Conservation (phyloP, 2,797 vertebrate species). For the Brachymystax lenok region DNA sequence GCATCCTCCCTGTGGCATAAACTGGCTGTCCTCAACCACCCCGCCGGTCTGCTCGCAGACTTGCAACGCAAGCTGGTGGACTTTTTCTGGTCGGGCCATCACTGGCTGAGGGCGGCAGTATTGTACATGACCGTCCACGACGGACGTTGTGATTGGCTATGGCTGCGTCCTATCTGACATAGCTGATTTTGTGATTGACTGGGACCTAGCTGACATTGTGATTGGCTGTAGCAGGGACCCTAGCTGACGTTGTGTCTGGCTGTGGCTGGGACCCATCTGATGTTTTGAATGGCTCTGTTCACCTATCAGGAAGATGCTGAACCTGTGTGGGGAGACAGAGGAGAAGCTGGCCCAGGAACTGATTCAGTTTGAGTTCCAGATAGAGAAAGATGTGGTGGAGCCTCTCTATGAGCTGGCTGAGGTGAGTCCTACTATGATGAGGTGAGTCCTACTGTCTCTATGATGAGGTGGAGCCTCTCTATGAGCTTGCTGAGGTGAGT, state of each 20-base stretch:
- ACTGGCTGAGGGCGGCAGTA: no score
- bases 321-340: slow-evolving; percentile 90
- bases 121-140: no score
- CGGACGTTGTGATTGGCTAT: slow-evolving; percentile 18
- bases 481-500: no score
- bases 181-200: not conserved
- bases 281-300: slow-evolving; percentile 1
- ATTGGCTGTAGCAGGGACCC: not conserved
- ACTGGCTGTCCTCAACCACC: no score
- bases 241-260: not conserved
- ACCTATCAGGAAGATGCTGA: slow-evolving; percentile 91
- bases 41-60: no score
- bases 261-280: not conserved
- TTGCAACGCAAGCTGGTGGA: no score
- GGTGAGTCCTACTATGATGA: slow-evolving; percentile 67
- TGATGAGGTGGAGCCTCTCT: no score
- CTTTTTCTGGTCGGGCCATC: no score
- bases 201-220: slow-evolving; percentile 22
- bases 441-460: no score
- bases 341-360: slow-evolving; percentile 94
- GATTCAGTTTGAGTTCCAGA: slow-evolving; percentile 92
- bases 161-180: not conserved
- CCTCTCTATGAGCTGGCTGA: slow-evolving; percentile 91
- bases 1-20: no score
- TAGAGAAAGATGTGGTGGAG: slow-evolving; percentile 94